Base-by-base conservation (phyloP, 2,888 invertebrate genomes). In the Ethmia dodecea region DNA sequence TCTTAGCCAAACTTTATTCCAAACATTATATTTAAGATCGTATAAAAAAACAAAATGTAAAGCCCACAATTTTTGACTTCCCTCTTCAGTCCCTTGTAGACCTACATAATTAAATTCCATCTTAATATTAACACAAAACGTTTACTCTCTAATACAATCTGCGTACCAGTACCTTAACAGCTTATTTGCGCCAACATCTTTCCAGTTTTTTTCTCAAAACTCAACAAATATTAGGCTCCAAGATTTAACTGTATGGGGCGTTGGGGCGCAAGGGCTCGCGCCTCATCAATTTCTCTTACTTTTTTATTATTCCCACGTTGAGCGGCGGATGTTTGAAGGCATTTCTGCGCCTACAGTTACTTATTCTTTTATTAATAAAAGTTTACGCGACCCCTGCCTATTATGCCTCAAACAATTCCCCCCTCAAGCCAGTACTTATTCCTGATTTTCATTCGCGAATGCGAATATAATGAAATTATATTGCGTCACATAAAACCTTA, bases 341-440 rank as follows among this genome's bases (percentile, higher is more conserved):
- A 60, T 73, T 70, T 58, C 57, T 54, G 38, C 42, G 57, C 53
- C 52, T 56, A 49, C 65, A 60, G 63, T 69, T 66, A 62, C 68
- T 75, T 72, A 68, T 70, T 69, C 61, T 72, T 77, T 78, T 75
- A 77, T 75, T 78, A 78, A 73, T 73, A 76, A 75, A 76, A 74
- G 62, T 75, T 74, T 66, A 68, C 62, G 60, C 53, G 56, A 49
- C 55, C 57, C 52, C 52, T 40, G 59, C 55, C 57, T 50, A 55
- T 40, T 40, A 45, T 47, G 52, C 54, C 52, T 11, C 12, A 26
- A 9, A 8, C 22, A 22, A n/a, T 22, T 22, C n/a, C 47, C n/a
- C 47, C 58, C 57, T 38, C 45, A 40, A 39, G 35, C 47, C 35
- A 31, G 34, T 31, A 40, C 39, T 43, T 48, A 45, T 47, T 54